Evolutionary conservation across 2,888 invertebrate genomes (phyloP).

Genomic region (Parnassius apollo): DNA sequence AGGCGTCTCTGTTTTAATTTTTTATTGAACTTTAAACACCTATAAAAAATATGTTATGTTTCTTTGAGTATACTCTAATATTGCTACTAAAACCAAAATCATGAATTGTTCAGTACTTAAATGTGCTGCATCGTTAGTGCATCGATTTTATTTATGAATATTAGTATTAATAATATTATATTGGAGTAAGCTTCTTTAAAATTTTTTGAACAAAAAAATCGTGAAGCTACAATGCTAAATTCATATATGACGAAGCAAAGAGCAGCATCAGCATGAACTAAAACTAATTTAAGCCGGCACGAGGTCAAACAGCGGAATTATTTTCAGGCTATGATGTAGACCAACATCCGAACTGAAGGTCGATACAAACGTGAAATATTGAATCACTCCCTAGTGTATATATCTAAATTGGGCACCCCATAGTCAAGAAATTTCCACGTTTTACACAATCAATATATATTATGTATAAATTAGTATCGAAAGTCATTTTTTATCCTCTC

Average conservation of each 20-base stretch:
- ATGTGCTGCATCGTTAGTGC: too few relatives aligned
- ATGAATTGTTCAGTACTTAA: too few relatives aligned
- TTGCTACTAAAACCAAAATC: too few relatives aligned
- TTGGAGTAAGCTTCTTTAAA: too few relatives aligned
- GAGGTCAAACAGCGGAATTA: constrained; percentile 44
- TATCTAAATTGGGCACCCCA: constrained; percentile 6
- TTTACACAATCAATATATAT: too few relatives aligned
- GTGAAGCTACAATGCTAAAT: constrained; percentile 13
- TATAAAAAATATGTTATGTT: not conserved
- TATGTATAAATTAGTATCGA: too few relatives aligned
- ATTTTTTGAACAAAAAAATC: not conserved
- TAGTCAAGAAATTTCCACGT: not conserved
- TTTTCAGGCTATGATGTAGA: constrained; percentile 66
- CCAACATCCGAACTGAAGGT: constrained; percentile 48
- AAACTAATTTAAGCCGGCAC: constrained; percentile 42
- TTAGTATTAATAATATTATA: too few relatives aligned
- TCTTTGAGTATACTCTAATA: too few relatives aligned
- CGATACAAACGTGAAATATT: constrained; percentile 40
- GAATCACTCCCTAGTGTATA: constrained; percentile 46
- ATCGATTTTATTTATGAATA: too few relatives aligned
- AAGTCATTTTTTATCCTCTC: too few relatives aligned
- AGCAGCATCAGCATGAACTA: constrained; percentile 45
- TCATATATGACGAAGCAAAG: constrained; percentile 43
- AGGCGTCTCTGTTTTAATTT: constrained; percentile 37
- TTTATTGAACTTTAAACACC: too few relatives aligned